Evolutionary conservation across 1,140 invertebrate species (phyloP).

Genomic region (Lamellibrachia luymesi): DNA sequence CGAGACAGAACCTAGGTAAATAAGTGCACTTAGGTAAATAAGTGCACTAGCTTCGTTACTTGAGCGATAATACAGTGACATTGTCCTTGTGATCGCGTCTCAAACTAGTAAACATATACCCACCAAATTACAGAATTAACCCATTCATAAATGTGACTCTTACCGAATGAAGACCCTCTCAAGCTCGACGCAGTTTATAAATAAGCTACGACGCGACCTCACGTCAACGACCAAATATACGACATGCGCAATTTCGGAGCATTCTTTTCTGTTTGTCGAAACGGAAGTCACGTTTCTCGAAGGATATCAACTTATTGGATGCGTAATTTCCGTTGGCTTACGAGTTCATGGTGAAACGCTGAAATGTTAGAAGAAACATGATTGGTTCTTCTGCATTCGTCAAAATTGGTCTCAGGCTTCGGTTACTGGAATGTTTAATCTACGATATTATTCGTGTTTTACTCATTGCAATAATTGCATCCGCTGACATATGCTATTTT

Average conservation of each 20-base stretch:
- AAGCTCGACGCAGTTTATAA: not conserved
- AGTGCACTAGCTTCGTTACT: not conserved
- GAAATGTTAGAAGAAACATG: not conserved
- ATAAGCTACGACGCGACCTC: not conserved
- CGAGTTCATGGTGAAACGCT: not conserved
- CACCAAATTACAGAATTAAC: not conserved
- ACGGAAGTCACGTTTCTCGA: not conserved
- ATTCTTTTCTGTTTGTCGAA: not conserved
- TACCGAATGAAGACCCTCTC: not conserved
- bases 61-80: not conserved
- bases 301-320: not conserved
- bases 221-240: not conserved
- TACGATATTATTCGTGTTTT: too few species aligned
- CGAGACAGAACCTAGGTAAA: not conserved
- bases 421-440: not conserved
- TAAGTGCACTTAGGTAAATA: not conserved
- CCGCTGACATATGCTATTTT: too few species aligned
- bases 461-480: too few species aligned
- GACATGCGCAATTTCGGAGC: not conserved
- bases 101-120: not conserved
- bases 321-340: not conserved
- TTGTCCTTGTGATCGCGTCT: not conserved
- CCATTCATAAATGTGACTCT: not conserved
- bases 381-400: not conserved
- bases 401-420: not conserved